Evolutionary conservation across 1,140 invertebrate genomes (phyloP), one percentile per base, ranked within the genome.

Genomic region (Rhizoglyphus robini): DNA sequence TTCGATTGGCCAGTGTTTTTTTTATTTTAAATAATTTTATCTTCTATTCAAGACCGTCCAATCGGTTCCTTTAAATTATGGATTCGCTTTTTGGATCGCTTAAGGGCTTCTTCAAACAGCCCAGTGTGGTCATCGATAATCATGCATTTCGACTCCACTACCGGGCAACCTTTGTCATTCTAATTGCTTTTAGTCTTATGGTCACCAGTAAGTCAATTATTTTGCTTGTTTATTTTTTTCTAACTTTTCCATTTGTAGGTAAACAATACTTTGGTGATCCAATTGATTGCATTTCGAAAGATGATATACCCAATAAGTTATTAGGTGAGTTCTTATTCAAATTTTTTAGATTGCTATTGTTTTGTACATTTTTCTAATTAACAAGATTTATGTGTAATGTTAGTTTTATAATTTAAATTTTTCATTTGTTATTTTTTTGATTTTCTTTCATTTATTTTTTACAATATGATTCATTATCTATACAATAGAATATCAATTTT

Each of bases 141-240:
- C 84, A 87, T 57, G 84, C 94, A 68, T 93, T 94, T 75, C 82
- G 90, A 30, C 78, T 96, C 65, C 90, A 94, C 75, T 94, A 95
- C 80, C 90, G 88, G 69, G 84, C 93, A 68, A 94, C 90, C 47
- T 88, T 94, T 65, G 87, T 93, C 76, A 82, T 93, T 66, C 79
- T 95, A 63, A 85, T 94, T 71, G 86, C 89, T 63, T 95, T 93
- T 79, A 90, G 87, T 69, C 77, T 96, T 69, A 90, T 96, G 67
- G 90, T 97, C 68, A 96, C 91, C n/a, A 48, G 63, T 64, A 49
- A 36, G 61, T 36, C 15, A 23, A 8, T 60, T 60, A 57, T 11
- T 57, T 57, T 23, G 23, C 11, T 57, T 57, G 13, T 11, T n/a
- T n/a, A n/a, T n/a, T n/a, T n/a, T n/a, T n/a, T 30, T 11, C 23